A percentile compares a stretch with the other conserved stretches of the same genome.
phyloP scores from a whole-genome alignment of 1,140 invertebrate species.

The Stegodyphus mimosarum region DNA sequence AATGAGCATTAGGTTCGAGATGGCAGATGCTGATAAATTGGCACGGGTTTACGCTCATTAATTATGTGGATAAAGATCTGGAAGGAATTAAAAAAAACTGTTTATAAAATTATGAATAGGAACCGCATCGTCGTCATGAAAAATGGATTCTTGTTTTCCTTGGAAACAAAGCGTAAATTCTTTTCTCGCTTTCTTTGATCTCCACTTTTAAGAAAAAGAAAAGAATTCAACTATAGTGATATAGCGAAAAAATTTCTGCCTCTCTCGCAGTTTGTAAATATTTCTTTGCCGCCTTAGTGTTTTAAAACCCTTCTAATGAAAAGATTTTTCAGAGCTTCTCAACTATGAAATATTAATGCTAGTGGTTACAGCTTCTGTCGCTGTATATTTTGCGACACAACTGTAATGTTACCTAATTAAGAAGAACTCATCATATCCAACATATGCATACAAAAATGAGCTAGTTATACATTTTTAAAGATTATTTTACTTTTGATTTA shows the following conservation, averaged over 20 bases:
- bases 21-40: not conserved
- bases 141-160: not conserved
- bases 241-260: not conserved
- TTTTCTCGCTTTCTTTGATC: not conserved
- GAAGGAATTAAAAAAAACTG: slow-evolving; percentile 8
- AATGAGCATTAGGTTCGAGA: not conserved
- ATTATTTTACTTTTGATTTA: not conserved
- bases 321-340: too few relatives aligned
- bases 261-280: not conserved
- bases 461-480: too few relatives aligned
- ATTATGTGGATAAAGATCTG: slow-evolving; percentile 30
- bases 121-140: not conserved
- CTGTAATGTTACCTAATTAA: too few relatives aligned
- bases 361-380: too few relatives aligned
- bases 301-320: too few relatives aligned
- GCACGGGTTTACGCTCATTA: slow-evolving; percentile 21
- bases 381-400: too few relatives aligned
- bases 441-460: too few relatives aligned
- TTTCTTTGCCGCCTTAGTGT: too few relatives aligned
- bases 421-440: too few relatives aligned
- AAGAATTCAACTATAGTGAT: not conserved
- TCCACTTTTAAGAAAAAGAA: not conserved
- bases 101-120: slow-evolving; percentile 33
- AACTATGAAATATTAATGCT: too few relatives aligned
- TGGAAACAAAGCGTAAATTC: not conserved